Evolutionary conservation across 92 coral and sea anemone species (phyloP), one percentile per base, ranked within the genome.

Genomic region (Umimayanthus chanpuru): DNA sequence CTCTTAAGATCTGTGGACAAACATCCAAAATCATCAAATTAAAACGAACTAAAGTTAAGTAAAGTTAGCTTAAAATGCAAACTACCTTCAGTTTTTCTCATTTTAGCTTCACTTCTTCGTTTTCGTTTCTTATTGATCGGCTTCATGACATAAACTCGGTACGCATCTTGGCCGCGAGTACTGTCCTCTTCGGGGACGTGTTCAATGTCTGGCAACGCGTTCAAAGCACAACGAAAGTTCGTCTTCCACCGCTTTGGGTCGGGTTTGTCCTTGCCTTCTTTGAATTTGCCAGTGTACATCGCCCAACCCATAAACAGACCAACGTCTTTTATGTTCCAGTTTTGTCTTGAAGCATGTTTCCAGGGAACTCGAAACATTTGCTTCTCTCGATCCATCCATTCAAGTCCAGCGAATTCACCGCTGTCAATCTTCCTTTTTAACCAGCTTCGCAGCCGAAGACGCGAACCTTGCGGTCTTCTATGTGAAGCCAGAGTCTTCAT

Each of bases 231-330:
- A 15, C 97, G 88, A 67, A 94, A 92, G 75, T 94, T 94, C 6
- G 97, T 92, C 75, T 94, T 94, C 97, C 94, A 92, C 7, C 93
- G 89, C 29, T 87, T 90, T 4, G 93, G 93, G 73, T 90, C 89
- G 4, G 88, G 90, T 20, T 2, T 25, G 41, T 83, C 89, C 21
- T 28, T 10, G 26, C 80, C 90, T 2, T 28, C 43, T 23, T 18
- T 88, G 79, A 26, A 94, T 41, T 82, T 92, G n/a, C 97, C 97
- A 36, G 97, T 92, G 44, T 94, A 81, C 5, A 56, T 53, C 6
- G 97, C 97, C 97, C 97, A 94, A 67, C 89, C 91, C 1, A 71
- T 75, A 73, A 94, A 94, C 79, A 94, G 86, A 39, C 73, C 85
- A 9, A 73, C 29, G 30, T 94, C 93, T 6, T 61, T 15, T 5